Percentiles rank a stretch among this genome's conserved stretches.
Evolutionary conservation across 2,797 vertebrate species (phyloP).

Genomic region (Podarcis lilfordi): DNA sequence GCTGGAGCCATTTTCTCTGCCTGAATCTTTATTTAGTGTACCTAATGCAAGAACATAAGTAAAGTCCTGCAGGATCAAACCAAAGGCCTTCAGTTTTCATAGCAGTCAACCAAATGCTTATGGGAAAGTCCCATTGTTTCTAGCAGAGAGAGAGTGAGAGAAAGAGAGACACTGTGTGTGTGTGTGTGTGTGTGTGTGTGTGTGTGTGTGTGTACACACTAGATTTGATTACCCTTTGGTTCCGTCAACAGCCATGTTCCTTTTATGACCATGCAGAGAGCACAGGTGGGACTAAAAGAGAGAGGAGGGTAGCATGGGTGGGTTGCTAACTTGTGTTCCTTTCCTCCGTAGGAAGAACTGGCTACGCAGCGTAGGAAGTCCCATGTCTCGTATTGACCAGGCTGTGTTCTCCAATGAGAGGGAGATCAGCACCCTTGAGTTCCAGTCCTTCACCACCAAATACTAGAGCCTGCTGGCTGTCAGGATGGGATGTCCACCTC

Average conservation of each 20-base stretch:
- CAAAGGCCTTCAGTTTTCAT: too few species aligned
- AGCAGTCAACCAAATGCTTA: too few species aligned
- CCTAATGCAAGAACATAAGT: too few species aligned
- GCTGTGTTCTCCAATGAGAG: constrained; percentile 62
- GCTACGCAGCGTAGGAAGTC: constrained; percentile 64
- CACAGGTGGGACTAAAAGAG: neutral
- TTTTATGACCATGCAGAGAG: neutral
- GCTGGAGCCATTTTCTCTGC: neutral
- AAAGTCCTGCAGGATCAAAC: too few species aligned
- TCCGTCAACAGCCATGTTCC: neutral
- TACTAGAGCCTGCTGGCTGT: constrained; percentile 44
- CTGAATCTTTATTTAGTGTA: neutral
- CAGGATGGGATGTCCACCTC: neutral
- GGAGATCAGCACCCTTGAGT: constrained; percentile 56
- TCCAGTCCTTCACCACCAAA: constrained; percentile 61
- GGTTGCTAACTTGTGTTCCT: neutral
- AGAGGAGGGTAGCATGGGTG: neutral
- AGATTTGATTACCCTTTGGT: neutral
- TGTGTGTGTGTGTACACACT: neutral
- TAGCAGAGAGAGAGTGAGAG: too few species aligned
- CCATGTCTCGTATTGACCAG: constrained; percentile 67
- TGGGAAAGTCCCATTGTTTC: too few species aligned
- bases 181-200: too few species aligned
- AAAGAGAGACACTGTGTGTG: too few species aligned
- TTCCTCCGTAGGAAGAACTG: constrained; percentile 63